These are phyloP conservation scores for Periplaneta americana DNA, from an alignment of 1,140 invertebrate genomes.

Conservation along the genomic window DNA sequence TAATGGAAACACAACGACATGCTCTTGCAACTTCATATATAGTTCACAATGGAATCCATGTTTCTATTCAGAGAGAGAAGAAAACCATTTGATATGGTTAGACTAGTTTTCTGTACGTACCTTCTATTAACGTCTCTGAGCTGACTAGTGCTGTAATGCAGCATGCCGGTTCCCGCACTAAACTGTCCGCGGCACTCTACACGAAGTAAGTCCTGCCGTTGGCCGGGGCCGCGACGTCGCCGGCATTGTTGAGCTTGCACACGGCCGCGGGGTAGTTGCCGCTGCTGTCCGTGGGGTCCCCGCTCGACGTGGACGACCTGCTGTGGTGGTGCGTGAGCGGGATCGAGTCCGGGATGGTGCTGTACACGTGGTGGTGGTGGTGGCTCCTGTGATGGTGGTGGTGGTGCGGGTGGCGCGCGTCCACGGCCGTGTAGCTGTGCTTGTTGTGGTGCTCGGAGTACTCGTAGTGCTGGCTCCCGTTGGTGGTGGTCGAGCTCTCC, in stretches of 20 bases:
- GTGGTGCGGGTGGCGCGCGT: constrained; percentile 35
- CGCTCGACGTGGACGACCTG: not conserved
- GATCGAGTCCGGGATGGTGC: constrained; percentile 42
- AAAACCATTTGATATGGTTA: not conserved
- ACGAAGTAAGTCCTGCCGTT: constrained; percentile 16
- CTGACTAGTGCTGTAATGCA: not conserved
- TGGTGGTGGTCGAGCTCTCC: not conserved
- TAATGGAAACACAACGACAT: not conserved
- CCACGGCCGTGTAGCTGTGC: constrained; percentile 36
- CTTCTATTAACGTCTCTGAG: not conserved
- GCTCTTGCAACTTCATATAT: not conserved
- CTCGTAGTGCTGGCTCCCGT: constrained; percentile 1
- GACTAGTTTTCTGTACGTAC: not conserved
- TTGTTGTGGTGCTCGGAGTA: constrained; percentile 29
- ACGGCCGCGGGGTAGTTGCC: not conserved
- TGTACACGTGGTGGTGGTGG: constrained; percentile 45
- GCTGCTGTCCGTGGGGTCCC: not conserved
- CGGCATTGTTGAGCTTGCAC: not conserved
- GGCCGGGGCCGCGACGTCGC: not conserved
- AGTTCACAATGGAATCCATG: not conserved
- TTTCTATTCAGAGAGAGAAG: not conserved
- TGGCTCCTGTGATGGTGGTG: constrained; percentile 32
- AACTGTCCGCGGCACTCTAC: not conserved
- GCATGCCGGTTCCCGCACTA: not conserved
- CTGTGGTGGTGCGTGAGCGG: not conserved